Evolutionary conservation across 1,140 invertebrate species (phyloP), one percentile per base, ranked within the genome.

Genomic region (Cyclargus thomasi): DNA sequence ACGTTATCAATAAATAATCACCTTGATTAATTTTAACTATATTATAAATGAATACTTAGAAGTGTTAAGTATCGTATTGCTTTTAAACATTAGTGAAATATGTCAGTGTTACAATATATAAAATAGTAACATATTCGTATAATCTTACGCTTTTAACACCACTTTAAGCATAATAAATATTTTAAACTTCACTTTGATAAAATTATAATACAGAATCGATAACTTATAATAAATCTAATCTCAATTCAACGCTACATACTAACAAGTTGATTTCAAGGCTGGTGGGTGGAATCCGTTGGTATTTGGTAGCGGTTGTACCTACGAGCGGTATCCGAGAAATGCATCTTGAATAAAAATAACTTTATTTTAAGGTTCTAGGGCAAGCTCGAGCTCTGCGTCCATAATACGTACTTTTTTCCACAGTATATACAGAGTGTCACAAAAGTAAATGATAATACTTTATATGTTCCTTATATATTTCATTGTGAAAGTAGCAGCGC

Each of bases 221-320:
- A 59, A 59, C 7, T 59, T 59, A 20, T 20, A 22, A 59, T 20
- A 59, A 18, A 59, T 59, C 55, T 59, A 59, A 59, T 59, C 55
- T 47, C 10, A 1, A 59, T 59, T 59, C 55, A 6, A 59, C 55
- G 55, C 55, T 17, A 11, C 18, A 59, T 21, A 8, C 55, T 17
- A 20, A 57, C 55, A 22, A 11, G 55, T 59, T 59, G 20, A 11
- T 59, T 21, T 22, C 18, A 59, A 59, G 55, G 55, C 21, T 59
- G 55, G 10, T 21, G 5, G 10, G 2, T 21, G 39, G 39, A 47
- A 47, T 47, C 14, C 39, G 39, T 47, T 0, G 11, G 11, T 47
- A 29, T 4, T 11, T 1, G 39, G 7, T 47, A 47, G 0, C 14
- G n/a, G n/a, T 47, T 3, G 3, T n/a, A n/a, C n/a, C n/a, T n/a